Evolutionary conservation across 2,113 vertebrate species (phyloP).

Genomic region (Podiceps cristatus): DNA sequence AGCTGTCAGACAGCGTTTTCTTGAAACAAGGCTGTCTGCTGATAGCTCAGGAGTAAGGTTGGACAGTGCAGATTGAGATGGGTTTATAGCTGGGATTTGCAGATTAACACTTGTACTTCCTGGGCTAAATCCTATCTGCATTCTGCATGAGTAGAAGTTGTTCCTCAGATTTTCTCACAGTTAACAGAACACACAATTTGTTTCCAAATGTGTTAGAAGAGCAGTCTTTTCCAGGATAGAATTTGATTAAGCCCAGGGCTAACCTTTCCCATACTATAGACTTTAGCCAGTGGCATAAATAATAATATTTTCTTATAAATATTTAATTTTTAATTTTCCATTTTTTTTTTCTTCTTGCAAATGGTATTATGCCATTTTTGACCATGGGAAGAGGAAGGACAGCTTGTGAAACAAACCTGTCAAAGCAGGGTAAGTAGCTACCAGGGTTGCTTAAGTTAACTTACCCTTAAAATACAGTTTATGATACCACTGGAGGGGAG

Average conservation of each 20-base stretch:
- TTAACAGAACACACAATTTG: neutral
- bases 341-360: neutral
- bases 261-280: neutral
- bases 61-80: neutral
- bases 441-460: neutral
- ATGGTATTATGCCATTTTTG: neutral
- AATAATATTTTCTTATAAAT: neutral
- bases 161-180: neutral
- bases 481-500: neutral
- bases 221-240: neutral
- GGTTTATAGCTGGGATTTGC: constrained; percentile 38
- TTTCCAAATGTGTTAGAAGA: neutral
- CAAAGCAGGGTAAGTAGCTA: neutral
- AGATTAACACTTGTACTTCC: constrained; percentile 14
- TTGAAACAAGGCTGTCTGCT: neutral
- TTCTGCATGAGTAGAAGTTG: neutral
- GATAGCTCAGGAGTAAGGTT: neutral
- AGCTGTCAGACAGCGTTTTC: neutral
- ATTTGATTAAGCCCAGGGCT: neutral
- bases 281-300: neutral
- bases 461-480: neutral
- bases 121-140: neutral
- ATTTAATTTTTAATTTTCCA: neutral
- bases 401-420: neutral
- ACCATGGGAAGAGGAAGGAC: neutral